These are phyloP conservation scores for Pantala flavescens DNA, from an alignment of 1,140 invertebrate genomes.

Conservation along the genomic window DNA sequence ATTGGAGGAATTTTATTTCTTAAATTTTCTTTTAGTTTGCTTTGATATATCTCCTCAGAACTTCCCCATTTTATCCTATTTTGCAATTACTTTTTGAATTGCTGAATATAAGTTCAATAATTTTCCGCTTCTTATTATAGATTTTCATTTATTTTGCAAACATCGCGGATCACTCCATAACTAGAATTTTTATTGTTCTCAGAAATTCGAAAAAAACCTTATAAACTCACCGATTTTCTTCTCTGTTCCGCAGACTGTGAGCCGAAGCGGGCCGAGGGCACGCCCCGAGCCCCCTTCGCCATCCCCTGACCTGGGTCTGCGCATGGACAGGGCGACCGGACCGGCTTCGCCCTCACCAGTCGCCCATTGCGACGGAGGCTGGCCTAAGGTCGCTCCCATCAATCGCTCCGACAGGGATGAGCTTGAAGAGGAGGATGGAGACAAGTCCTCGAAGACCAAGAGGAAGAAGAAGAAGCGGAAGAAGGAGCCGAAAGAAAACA, in stretches of 20 bases:
- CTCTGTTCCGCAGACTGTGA: not conserved
- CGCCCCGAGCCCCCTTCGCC: not conserved
- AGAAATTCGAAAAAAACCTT: too few relatives aligned
- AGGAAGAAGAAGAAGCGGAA: not conserved
- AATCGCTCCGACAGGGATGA: not conserved
- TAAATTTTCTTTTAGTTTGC: too few relatives aligned
- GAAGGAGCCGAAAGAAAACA: constrained; percentile 11
- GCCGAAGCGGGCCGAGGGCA: not conserved
- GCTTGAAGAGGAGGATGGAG: not conserved
- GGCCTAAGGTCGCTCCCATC: not conserved
- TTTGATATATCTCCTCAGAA: too few relatives aligned
- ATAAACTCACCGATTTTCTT: not conserved
- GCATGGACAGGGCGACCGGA: not conserved
- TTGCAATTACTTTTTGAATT: too few relatives aligned
- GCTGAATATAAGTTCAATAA: too few relatives aligned
- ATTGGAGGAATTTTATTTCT: too few relatives aligned
- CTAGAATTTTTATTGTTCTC: too few relatives aligned
- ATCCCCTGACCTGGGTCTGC: not conserved
- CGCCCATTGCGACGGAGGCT: not conserved
- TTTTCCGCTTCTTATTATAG: too few relatives aligned
- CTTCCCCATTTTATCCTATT: too few relatives aligned
- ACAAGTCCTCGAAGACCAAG: not conserved
- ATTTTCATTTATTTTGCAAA: too few relatives aligned
- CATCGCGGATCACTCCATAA: too few relatives aligned
- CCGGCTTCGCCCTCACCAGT: not conserved